Evolutionary conservation across 2,797 vertebrate genomes (phyloP), one percentile per base, ranked within the genome.

Genomic region (Momotus momota): DNA sequence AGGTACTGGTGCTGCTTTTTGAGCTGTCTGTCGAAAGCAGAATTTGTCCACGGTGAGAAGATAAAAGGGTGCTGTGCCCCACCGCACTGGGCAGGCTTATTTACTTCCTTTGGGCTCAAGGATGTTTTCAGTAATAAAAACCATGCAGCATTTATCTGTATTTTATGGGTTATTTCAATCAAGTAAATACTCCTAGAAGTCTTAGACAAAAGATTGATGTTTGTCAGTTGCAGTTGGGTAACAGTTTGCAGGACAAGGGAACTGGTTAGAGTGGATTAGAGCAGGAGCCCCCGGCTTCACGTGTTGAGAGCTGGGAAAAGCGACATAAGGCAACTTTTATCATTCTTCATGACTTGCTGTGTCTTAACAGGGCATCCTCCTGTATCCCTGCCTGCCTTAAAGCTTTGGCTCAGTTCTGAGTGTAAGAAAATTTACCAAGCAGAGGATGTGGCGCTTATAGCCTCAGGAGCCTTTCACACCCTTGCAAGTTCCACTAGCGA

Each of bases 1-100:
- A 90, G 87, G 70, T 85, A 58, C 60, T 60, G 86, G 79, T 77
- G 69, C 81, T 91, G 79, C n/a, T 91, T 90, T 70, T 82, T 87
- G 57, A 69, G 43, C 31, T 79, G 65, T 93, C 87, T 74, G 1
- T 82, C 3, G 57, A 54, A 27, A 69, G 45, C 51, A 75, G 40
- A 79, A 57, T 74, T 87, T 90, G 66, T 51, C 33, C 33, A 13
- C 58, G 65, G 29, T 2, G 5, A 57, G 46, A 43, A 70, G 8
- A 33, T 33, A 35, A 41, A 35, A 25, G 65, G 12, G 14, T 88
- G 73, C 73, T 70, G 46, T 81, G 57, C 45, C 54, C 54, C 29
- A 38, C 69, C 66, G 78, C 17, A 41, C 61, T 31, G 45, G 15
- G 48, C 45, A 61, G 67, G 27, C 35, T 85, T 1, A 1, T 54